Base-by-base conservation (phyloP, 2,888 invertebrate species). In the Xanthia icteritia region DNA sequence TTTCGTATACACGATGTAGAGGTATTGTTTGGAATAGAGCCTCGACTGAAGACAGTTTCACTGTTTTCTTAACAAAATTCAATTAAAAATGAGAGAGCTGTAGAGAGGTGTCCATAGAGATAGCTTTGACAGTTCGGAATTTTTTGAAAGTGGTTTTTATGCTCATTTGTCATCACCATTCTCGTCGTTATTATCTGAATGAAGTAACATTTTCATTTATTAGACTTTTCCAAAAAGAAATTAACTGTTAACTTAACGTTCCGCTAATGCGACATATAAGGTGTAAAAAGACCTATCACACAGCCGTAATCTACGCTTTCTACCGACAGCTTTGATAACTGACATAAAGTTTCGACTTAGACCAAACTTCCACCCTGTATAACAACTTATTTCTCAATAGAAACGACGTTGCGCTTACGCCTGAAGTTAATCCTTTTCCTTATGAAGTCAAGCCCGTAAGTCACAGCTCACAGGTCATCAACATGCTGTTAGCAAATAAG, bases 401-500 rank as follows among this genome's bases (percentile, higher is more conserved):
- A 77, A 70, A 71, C 36, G 8, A 17, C 27, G 27, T 9, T 77
- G 51, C 63, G 56, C 23, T 31, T 66, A 13, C 54, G 9, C 39
- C 63, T 69, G 54, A 39, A 78, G 42, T 42, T 31, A 45, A 73
- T 54, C 15, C n/a, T 65, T 84, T 84, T 72, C 71, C 45, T 66
- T 58, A 63, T 42, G 23, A 64, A 69, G 31, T 48, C 31, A 68
- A 27, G 27, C 13, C 23, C 5, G 15, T 68, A 63, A 74, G 70
- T 73, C 39, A 61, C 67, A 67, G 51, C 54, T 61, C 71, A 56
- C 70, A 75, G 68, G 31, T 84, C 64, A 72, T 84, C 69, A 69
- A 71, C 72, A 81, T 84, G 74, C 83, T n/a, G 67, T 65, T 45
- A 36, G 31, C 73, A 77, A 61, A 60, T 73, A 64, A 83, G 69